Percentiles rank a stretch among this genome's conserved stretches.
Conservation (phyloP, 2,797 vertebrate genomes). For the Pteronotus mesoamericanus region DNA sequence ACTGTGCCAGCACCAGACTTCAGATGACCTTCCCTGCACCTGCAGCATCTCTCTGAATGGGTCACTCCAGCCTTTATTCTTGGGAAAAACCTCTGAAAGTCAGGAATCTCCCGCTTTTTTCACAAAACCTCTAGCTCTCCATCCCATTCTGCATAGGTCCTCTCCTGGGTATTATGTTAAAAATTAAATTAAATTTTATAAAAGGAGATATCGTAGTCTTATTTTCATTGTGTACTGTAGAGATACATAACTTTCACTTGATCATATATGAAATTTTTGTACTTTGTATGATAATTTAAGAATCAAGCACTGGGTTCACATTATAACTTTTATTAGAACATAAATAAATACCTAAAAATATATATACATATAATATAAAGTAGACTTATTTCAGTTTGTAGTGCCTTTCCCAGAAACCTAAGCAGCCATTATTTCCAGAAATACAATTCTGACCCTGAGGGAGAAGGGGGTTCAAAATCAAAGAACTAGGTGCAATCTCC, state of each 20-base stretch:
- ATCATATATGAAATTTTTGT: slow-evolving; percentile 1
- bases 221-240: neutral
- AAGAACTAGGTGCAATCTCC: neutral
- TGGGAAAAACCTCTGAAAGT: neutral
- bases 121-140: slow-evolving; percentile 1
- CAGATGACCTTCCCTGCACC: neutral
- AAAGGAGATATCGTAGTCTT: neutral
- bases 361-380: neutral
- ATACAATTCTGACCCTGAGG: neutral
- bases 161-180: slow-evolving; percentile 25
- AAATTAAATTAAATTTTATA: slow-evolving; percentile 51
- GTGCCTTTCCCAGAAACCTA: slow-evolving; percentile 46
- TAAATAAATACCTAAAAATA: neutral
- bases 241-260: neutral
- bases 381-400: slow-evolving; percentile 41
- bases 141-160: neutral
- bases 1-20: neutral
- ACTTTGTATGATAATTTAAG: slow-evolving; percentile 21
- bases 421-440: neutral
- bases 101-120: slow-evolving; percentile 36
- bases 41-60: neutral
- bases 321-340: neutral
- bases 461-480: neutral
- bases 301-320: neutral
- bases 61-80: neutral